These are phyloP conservation scores for Palythoa grandiflora DNA, from an alignment of 92 coral and sea anemone species.

Conservation along the genomic window DNA sequence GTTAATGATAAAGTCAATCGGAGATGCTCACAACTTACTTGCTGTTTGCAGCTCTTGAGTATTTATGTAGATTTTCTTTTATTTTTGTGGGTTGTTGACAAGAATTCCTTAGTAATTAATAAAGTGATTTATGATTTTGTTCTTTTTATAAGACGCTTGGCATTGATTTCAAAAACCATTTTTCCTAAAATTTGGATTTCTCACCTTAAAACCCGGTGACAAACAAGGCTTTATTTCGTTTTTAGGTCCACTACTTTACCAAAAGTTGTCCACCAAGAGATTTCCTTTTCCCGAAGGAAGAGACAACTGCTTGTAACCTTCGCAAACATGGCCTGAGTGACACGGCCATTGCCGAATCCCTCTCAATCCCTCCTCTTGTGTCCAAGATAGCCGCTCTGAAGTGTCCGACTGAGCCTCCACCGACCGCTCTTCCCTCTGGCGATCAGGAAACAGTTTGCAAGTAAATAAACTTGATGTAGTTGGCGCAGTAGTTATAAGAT, in stretches of 20 bases:
- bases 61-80: no score
- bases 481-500: no score
- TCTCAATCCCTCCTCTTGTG: not conserved
- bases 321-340: slow-evolving; percentile 20
- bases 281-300: slow-evolving; percentile 18
- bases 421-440: not conserved
- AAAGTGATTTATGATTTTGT: no score
- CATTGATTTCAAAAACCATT: no score
- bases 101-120: no score
- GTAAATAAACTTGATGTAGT: not conserved
- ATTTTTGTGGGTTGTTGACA: no score
- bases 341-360: not conserved
- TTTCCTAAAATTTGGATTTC: no score
- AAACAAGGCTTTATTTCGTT: not conserved
- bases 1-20: not conserved
- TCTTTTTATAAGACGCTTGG: no score
- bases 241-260: not conserved
- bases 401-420: not conserved
- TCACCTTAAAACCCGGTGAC: not conserved
- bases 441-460: not conserved
- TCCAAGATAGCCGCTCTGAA: not conserved
- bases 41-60: no score
- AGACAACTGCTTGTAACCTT: not conserved
- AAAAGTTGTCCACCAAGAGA: slow-evolving; percentile 2
- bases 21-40: not conserved